Conservation (phyloP, 2,888 invertebrate species). For the Galeopsomyia nigrocyanea region DNA sequence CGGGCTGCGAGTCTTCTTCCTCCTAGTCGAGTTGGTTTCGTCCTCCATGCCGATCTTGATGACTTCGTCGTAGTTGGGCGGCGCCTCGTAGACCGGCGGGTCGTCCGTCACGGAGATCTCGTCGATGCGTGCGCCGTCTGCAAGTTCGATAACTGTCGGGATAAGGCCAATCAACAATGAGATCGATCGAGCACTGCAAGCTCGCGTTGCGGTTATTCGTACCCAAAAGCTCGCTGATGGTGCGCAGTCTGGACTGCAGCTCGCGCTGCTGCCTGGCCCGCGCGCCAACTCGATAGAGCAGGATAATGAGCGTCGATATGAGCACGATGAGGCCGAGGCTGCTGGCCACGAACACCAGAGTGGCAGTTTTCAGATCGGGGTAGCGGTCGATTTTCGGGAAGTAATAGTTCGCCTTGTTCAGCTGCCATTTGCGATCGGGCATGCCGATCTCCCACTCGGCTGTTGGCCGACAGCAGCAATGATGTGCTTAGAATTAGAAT, state of each 20-base stretch:
- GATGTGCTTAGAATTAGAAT: conserved; percentile 1
- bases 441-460: conserved; percentile 72
- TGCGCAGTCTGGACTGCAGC: conserved; percentile 77
- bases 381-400: conserved; percentile 79
- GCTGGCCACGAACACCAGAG: conserved; percentile 76
- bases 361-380: conserved; percentile 77
- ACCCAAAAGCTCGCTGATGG: conserved; percentile 79
- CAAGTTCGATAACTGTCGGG: conserved; percentile 62
- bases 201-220: conserved; percentile 45
- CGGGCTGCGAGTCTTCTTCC: conserved; percentile 54
- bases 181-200: conserved; percentile 7
- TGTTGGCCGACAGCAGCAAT: conserved; percentile 29
- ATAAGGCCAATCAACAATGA: conserved; percentile 20
- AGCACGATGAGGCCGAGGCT: conserved; percentile 75
- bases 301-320: conserved; percentile 75
- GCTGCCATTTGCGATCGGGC: conserved; percentile 75
- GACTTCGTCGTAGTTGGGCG: conserved; percentile 81
- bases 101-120: conserved; percentile 74
- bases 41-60: conserved; percentile 72
- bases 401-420: conserved; percentile 79
- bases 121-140: conserved; percentile 70
- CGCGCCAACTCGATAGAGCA: conserved; percentile 76
- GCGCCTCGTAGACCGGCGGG: conserved; percentile 79
- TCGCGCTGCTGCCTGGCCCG: conserved; percentile 75
- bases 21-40: conserved; percentile 55